phyloP scores from a whole-genome alignment of 2,888 invertebrate species.

The Eustalomyia histrio region DNA sequence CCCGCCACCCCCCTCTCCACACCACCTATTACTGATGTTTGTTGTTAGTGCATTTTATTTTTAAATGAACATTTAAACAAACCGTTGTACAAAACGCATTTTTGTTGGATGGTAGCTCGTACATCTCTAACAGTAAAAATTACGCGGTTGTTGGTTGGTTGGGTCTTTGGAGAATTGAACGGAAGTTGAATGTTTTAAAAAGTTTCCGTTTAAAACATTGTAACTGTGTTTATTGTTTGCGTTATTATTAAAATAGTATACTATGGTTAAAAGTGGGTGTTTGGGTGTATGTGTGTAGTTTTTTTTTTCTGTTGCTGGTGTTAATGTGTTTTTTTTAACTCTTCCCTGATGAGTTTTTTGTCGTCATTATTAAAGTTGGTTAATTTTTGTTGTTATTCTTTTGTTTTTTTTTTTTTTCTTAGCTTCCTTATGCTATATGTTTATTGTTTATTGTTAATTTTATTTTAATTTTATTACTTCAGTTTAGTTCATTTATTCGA shows the following conservation, averaged over 20 bases:
- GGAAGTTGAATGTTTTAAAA: slow-evolving; percentile 53
- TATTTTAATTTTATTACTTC: slow-evolving; percentile 6
- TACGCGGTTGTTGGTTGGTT: not conserved
- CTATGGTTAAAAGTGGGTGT: not conserved
- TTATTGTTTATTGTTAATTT: slow-evolving; percentile 19
- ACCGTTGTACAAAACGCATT: slow-evolving; percentile 26
- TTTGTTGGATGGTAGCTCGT: slow-evolving; percentile 5
- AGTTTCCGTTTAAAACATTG: slow-evolving; percentile 27
- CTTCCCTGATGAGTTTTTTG: slow-evolving; percentile 25
- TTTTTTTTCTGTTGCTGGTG: slow-evolving; percentile 21
- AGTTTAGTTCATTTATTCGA: slow-evolving; percentile 23
- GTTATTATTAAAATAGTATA: not conserved
- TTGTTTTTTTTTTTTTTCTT: no score
- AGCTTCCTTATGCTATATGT: no score
- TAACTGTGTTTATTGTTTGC: slow-evolving; percentile 23
- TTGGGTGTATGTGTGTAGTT: not conserved
- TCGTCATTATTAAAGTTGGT: slow-evolving; percentile 19
- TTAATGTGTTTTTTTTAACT: slow-evolving; percentile 36
- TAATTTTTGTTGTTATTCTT: slow-evolving; percentile 25
- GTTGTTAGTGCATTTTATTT: no score
- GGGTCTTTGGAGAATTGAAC: slow-evolving; percentile 27
- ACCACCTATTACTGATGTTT: no score
- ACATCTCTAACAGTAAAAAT: slow-evolving; percentile 22
- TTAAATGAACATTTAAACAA: slow-evolving; percentile 29
- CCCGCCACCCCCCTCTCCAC: no score